Percentiles rank a stretch among this genome's conserved stretches.
Evolutionary conservation across 2,113 vertebrate genomes (phyloP).

Genomic region (Nerophis lumbriciformis): DNA sequence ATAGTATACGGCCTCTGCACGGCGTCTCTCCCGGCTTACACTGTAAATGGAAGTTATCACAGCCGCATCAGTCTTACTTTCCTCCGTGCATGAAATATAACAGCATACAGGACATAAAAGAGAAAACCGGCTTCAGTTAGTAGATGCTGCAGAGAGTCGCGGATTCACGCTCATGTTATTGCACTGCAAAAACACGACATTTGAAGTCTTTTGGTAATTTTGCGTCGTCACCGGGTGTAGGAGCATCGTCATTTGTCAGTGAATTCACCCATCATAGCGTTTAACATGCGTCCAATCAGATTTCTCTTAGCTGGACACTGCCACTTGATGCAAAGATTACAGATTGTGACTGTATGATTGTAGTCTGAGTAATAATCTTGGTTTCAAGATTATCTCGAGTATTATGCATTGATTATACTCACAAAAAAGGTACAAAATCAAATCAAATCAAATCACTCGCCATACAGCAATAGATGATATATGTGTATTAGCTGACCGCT

Average conservation of each 20-base stretch:
- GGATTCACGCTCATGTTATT: not conserved
- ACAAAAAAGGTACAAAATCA: too few relatives aligned
- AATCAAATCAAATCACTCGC: too few relatives aligned
- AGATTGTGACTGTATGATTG: too few relatives aligned
- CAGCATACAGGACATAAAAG: not conserved
- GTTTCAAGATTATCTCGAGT: too few relatives aligned
- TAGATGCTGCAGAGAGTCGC: not conserved
- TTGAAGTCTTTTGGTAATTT: not conserved
- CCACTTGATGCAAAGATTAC: not conserved
- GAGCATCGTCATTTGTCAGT: not conserved
- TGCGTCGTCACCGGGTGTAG: not conserved
- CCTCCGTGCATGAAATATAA: conserved; percentile 27
- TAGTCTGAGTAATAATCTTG: too few relatives aligned
- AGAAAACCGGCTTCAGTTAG: not conserved
- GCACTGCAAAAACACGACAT: not conserved
- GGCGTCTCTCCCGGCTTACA: conserved; percentile 65
- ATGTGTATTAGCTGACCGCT: too few relatives aligned
- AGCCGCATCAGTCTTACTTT: conserved; percentile 52
- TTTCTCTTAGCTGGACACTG: not conserved
- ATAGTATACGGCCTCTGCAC: conserved; percentile 83
- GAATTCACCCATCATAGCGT: not conserved
- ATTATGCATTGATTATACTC: too few relatives aligned
- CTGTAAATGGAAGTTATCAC: conserved; percentile 66
- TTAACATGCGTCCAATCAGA: not conserved
- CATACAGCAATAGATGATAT: too few relatives aligned